phyloP scores from a whole-genome alignment of 2,113 vertebrate genomes.

The Crotalus helleri region DNA sequence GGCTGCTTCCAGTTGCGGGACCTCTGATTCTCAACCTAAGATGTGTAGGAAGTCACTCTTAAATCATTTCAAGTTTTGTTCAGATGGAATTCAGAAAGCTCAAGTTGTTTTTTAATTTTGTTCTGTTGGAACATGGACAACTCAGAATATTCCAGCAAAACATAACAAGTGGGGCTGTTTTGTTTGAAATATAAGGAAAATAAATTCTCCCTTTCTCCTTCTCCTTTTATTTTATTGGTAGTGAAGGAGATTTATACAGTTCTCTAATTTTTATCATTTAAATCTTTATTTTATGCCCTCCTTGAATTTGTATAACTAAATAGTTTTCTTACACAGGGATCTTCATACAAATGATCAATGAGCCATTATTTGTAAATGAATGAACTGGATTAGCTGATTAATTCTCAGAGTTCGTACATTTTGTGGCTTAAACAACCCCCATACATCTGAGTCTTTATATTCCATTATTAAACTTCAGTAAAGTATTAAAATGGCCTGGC shows the following conservation, averaged over 20 bases:
- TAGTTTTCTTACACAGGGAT: not conserved
- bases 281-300: not conserved
- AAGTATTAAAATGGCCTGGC: constrained; percentile 23
- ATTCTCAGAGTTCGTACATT: not conserved
- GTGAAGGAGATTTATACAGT: not conserved
- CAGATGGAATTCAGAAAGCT: not conserved
- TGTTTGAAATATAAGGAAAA: not conserved
- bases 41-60: not conserved
- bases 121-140: not conserved
- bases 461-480: constrained; percentile 21
- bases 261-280: not conserved
- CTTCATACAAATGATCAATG: not conserved
- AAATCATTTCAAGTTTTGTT: not conserved
- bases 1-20: not conserved
- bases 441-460: not conserved
- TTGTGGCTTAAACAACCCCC: not conserved
- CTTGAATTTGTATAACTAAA: not conserved
- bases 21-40: not conserved
- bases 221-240: not conserved
- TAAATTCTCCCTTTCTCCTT: not conserved
- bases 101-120: not conserved
- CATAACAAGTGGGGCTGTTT: not conserved
- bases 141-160: not conserved
- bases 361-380: not conserved
- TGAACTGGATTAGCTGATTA: not conserved